Evolutionary conservation across 2,888 invertebrate genomes (phyloP), one percentile per base, ranked within the genome.

Genomic region (Choreutis nemorana): DNA sequence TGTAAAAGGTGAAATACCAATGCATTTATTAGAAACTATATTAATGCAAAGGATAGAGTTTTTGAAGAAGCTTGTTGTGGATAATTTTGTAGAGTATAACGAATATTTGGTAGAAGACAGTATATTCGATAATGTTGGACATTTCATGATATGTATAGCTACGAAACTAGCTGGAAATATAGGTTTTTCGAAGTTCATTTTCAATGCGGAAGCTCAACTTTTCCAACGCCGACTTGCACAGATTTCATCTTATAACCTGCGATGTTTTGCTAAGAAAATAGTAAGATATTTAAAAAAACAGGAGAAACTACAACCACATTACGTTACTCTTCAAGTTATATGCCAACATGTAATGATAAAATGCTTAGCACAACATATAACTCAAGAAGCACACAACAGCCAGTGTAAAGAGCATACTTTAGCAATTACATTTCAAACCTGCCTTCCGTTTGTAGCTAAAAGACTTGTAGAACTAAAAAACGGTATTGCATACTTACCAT

Each of bases 21-120:
- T 80, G 21, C 77, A 84, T 53, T 55, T 73, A 37, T 49, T 85
- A 25, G 81, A 84, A 55, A 70, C 72, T 35, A 81, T 82, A 32
- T 60, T 82, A 10, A 45, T 56, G 12, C 70, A 72, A 37, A 71
- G 85, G 38, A 53, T 84, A 31, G 60, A 73, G 31, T 81, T 79
- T 50, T 66, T 84, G 36, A 64, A 67, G 43, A 45, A 58, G 3
- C 34, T 80, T 31, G 44, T 55, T 23, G 55, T 55, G 24, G 50
- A 55, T 14, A 54, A 66, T 30, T 35, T 46, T 28, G 36, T 35
- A 14, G 41, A 41, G 35, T 82, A 79, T 34, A 79, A 78, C 25
- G 82, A 84, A 55, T 84, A 78, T 58, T 60, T 84, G 23, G 51
- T 83, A 8, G 85, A 85, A 55, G 83, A 82, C 37, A 82, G 83